These are phyloP conservation scores for Drosophila sechellia DNA, from an alignment of 1,140 invertebrate genomes.

Conservation along the genomic window DNA sequence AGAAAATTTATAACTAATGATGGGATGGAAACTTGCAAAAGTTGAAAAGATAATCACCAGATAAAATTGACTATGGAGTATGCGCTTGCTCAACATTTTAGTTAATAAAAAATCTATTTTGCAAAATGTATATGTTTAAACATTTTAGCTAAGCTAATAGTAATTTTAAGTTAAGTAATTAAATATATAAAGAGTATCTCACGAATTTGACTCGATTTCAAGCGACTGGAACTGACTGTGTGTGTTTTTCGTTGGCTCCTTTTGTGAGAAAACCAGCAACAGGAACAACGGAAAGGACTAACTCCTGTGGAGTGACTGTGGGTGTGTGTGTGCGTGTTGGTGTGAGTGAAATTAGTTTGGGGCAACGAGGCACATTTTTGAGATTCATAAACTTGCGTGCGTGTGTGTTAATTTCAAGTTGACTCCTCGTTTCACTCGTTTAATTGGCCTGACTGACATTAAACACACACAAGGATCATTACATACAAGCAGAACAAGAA, in stretches of 20 bases:
- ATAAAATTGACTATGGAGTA: background rate
- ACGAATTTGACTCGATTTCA: background rate
- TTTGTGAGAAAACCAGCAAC: conserved; percentile 30
- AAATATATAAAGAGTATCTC: background rate
- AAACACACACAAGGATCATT: conserved; percentile 25
- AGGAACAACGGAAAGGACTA: conserved; percentile 30
- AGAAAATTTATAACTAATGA: conserved; percentile 17
- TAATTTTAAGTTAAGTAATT: too few species aligned
- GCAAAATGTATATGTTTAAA: too few species aligned
- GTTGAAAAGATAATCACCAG: background rate
- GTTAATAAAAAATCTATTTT: too few species aligned
- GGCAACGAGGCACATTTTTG: conserved; percentile 69
- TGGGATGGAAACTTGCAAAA: background rate
- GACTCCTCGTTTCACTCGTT: conserved; percentile 60
- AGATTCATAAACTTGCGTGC: conserved; percentile 75
- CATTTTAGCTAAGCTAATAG: too few species aligned
- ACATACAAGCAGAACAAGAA: background rate
- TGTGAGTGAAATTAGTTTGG: conserved; percentile 70
- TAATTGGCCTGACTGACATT: conserved; percentile 58
- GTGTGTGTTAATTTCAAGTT: conserved; percentile 63
- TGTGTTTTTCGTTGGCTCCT: conserved; percentile 2
- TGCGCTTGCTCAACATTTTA: fast-evolving
- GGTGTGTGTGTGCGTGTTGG: conserved; percentile 9
- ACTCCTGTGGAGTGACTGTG: conserved; percentile 29
- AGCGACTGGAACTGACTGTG: background rate